A percentile compares a stretch with the other conserved stretches of the same genome.
Conservation (phyloP, 1,140 invertebrate species). For the Apis mellifera region DNA sequence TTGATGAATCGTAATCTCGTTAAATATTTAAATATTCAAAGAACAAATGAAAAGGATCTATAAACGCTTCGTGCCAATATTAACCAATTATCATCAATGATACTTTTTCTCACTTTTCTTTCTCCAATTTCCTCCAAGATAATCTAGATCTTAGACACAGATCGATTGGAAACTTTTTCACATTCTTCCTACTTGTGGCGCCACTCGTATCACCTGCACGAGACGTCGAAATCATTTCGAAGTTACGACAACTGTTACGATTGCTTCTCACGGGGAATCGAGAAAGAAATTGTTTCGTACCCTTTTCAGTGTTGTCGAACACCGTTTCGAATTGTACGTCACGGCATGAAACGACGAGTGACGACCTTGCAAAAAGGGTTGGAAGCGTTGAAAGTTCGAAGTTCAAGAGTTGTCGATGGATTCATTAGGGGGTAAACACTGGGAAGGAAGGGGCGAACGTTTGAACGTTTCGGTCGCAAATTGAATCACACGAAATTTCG, state of each 20-base stretch:
- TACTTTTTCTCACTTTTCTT: too few species aligned
- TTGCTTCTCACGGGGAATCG: constrained; percentile 15
- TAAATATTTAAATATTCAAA: too few species aligned
- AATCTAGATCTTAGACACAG: background rate
- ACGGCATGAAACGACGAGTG: constrained; percentile 4
- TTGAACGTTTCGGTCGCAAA: constrained; percentile 65
- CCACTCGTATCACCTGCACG: constrained; percentile 64
- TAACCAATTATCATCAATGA: too few species aligned
- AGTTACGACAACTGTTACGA: constrained; percentile 59
- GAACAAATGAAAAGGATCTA: background rate
- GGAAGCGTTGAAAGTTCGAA: background rate
- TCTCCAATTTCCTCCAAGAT: too few species aligned
- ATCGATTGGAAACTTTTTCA: constrained; percentile 13
- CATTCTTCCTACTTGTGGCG: constrained; percentile 54
- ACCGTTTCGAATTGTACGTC: background rate
- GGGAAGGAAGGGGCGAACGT: constrained; percentile 26
- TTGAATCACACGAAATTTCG: constrained; percentile 71
- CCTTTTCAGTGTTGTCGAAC: background rate
- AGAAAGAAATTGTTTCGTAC: constrained; percentile 50
- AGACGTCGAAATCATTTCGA: constrained; percentile 75
- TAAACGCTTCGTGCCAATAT: background rate
- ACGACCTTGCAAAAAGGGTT: constrained; percentile 28
- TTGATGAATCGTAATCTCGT: too few species aligned
- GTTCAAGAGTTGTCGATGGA: constrained; percentile 58
- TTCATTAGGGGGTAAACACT: constrained; percentile 52